Percentiles rank a stretch among this genome's conserved stretches.
Evolutionary conservation across 1,140 invertebrate genomes (phyloP).

Genomic region (Phenacoccus solenopsis): DNA sequence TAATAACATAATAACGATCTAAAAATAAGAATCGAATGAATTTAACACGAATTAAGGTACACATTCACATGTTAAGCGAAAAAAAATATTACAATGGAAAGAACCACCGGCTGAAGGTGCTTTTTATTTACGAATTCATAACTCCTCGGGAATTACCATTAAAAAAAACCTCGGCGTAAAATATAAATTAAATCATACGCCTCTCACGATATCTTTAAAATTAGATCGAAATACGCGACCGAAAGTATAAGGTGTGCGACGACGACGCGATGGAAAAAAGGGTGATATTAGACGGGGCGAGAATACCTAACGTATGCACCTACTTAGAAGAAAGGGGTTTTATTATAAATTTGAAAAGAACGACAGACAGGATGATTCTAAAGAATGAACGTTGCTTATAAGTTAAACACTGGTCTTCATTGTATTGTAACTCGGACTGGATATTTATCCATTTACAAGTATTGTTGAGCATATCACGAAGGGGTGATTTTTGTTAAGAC

Average conservation of each 20-base stretch:
- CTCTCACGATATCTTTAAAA: constrained; percentile 16
- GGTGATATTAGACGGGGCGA: neutral
- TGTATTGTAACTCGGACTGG: constrained; percentile 15
- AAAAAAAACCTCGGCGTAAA: constrained; percentile 11
- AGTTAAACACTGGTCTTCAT: constrained; percentile 17
- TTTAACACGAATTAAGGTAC: constrained; percentile 8
- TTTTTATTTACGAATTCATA: constrained; percentile 9
- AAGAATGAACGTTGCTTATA: constrained; percentile 10
- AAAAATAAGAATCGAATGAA: constrained; percentile 14
- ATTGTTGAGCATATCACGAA: neutral
- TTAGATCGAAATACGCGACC: constrained; percentile 9
- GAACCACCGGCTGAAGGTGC: neutral
- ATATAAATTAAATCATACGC: constrained; percentile 17
- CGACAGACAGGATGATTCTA: constrained; percentile 6
- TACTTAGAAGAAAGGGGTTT: constrained; percentile 9
- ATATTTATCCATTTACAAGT: constrained; percentile 17
- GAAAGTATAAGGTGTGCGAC: no score
- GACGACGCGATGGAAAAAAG: neutral
- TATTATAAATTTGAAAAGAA: constrained; percentile 14
- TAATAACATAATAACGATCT: constrained; percentile 14
- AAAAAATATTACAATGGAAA: no score
- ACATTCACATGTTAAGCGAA: neutral
- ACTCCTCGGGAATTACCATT: constrained; percentile 9
- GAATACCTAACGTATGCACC: constrained; percentile 8
- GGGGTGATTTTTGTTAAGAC: constrained; percentile 12